These are phyloP conservation scores for Aphelinus atriplicis DNA, from an alignment of 1,140 invertebrate species.

Conservation along the genomic window DNA sequence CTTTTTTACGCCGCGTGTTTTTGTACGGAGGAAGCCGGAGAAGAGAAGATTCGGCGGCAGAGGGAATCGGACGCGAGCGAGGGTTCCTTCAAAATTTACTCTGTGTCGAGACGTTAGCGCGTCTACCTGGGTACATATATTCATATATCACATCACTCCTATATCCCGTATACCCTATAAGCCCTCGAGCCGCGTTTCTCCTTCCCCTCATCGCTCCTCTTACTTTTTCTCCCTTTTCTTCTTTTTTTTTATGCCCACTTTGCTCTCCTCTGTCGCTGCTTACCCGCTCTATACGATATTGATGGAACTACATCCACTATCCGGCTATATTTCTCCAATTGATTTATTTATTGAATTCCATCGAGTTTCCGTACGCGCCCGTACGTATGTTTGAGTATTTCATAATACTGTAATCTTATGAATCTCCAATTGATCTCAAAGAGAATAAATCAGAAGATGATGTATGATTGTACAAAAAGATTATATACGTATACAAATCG, in stretches of 20 bases:
- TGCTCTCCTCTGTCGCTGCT: no score
- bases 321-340: no score
- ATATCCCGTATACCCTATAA: neutral
- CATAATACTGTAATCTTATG: no score
- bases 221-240: constrained; percentile 1
- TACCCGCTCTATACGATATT: no score
- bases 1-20: constrained; percentile 33
- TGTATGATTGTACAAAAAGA: no score
- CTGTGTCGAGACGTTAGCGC: constrained; percentile 39
- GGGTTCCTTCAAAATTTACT: constrained; percentile 41
- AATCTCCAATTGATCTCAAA: no score
- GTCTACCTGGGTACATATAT: constrained; percentile 41
- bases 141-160: constrained; percentile 45
- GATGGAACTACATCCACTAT: no score
- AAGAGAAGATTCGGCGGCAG: neutral
- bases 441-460: no score
- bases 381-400: no score
- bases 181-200: constrained; percentile 30
- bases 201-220: neutral
- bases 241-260: neutral
- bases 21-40: neutral
- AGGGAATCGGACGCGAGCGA: constrained; percentile 29
- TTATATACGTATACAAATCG: no score
- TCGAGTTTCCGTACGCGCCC: no score
- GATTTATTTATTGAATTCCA: no score